Conservation (phyloP, 2,888 invertebrate species). For the Microchrysa polita region DNA sequence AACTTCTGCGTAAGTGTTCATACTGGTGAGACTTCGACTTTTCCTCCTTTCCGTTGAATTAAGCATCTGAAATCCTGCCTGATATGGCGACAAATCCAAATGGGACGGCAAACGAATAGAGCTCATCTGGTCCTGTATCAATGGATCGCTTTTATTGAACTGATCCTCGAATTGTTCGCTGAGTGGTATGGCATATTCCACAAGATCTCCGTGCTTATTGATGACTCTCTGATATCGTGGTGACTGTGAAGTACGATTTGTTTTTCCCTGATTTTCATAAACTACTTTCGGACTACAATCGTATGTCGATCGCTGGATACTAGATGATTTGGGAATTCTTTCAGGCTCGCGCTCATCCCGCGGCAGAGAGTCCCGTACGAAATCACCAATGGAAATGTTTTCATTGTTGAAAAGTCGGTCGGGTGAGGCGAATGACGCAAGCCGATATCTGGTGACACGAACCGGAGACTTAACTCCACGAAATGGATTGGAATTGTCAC, state of each 20-base stretch:
- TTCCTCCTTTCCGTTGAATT: neutral
- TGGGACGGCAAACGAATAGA: constrained; percentile 10
- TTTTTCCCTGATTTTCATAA: constrained; percentile 18
- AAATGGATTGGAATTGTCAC: constrained; percentile 53
- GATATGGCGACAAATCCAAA: constrained; percentile 16
- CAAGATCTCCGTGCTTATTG: constrained; percentile 54
- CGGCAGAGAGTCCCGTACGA: constrained; percentile 27
- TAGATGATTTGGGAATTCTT: constrained; percentile 27
- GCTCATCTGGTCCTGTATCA: neutral
- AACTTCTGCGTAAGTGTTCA: constrained; percentile 8
- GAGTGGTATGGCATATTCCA: constrained; percentile 55
- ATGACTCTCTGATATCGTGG: constrained; percentile 54
- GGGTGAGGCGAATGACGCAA: constrained; percentile 44
- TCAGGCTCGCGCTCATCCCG: constrained; percentile 32
- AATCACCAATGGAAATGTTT: neutral
- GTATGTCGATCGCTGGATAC: constrained; percentile 34
- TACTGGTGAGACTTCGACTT: constrained; percentile 17
- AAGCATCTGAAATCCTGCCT: neutral
- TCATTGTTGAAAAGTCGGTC: constrained; percentile 29
- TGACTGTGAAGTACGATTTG: constrained; percentile 28
- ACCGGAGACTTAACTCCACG: constrained; percentile 49
- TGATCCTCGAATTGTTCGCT: constrained; percentile 49
- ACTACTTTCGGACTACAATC: constrained; percentile 22
- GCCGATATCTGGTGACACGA: constrained; percentile 1
- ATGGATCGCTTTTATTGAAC: neutral